phyloP scores from a whole-genome alignment of 1,140 invertebrate genomes.

The Drosophila nasuta region DNA sequence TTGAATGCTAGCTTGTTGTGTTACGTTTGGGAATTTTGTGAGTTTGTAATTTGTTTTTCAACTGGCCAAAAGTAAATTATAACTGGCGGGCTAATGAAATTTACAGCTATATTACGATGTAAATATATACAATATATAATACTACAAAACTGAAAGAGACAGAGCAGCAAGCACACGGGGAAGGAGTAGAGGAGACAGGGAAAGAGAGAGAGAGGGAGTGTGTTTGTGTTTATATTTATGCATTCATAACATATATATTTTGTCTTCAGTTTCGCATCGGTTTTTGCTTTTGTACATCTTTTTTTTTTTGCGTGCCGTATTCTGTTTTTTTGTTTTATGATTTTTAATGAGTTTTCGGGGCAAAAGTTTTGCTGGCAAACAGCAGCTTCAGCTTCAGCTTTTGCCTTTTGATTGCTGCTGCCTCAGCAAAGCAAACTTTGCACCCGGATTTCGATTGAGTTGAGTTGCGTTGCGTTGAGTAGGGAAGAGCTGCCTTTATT shows the following conservation, averaged over 20 bases:
- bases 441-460: conserved; percentile 9
- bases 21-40: conserved; percentile 14
- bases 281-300: background rate
- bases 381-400: conserved; percentile 23
- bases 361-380: conserved; percentile 31
- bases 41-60: conserved; percentile 60
- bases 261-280: conserved; percentile 6
- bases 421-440: conserved; percentile 34
- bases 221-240: conserved; percentile 10
- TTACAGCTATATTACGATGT: conserved; percentile 43
- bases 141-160: background rate
- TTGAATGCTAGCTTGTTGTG: conserved; percentile 12
- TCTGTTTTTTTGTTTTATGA: conserved; percentile 55
- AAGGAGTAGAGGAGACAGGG: no score
- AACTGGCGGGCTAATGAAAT: conserved; percentile 63
- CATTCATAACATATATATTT: conserved; percentile 21
- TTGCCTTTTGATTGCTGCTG: conserved; percentile 24
- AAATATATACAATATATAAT: conserved; percentile 4
- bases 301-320: background rate
- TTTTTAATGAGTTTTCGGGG: conserved; percentile 71
- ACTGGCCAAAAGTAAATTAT: conserved; percentile 55
- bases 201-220: background rate
- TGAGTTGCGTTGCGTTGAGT: conserved; percentile 1
- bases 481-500: conserved; percentile 7
- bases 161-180: background rate